Evolutionary conservation across 2,797 vertebrate genomes (phyloP).

Genomic region (Onychomys torridus): DNA sequence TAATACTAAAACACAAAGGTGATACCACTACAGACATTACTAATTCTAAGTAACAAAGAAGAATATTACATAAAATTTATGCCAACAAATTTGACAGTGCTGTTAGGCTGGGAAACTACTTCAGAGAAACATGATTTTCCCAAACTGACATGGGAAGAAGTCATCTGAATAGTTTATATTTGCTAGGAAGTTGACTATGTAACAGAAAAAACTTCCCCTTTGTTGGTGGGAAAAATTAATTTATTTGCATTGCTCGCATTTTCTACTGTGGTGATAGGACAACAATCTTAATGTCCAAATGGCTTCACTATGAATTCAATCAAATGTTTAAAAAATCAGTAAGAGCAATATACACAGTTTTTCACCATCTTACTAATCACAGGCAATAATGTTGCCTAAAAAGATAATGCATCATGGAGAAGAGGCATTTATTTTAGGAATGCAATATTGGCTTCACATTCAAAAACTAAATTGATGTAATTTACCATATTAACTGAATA

Average conservation of each 20-base stretch:
- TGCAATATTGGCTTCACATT: slow-evolving; percentile 22
- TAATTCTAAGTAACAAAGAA: not conserved
- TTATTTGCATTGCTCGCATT: not conserved
- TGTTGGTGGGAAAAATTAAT: not conserved
- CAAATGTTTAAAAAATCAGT: slow-evolving; percentile 35
- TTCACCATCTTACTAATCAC: slow-evolving; percentile 11
- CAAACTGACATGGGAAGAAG: not conserved
- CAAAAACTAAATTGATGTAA: slow-evolving; percentile 37
- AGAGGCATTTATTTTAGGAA: slow-evolving; percentile 51
- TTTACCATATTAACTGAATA: slow-evolving; percentile 53
- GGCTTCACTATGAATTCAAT: not conserved
- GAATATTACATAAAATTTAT: not conserved
- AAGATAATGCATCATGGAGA: not conserved
- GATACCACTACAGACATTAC: not conserved
- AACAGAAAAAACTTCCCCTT: slow-evolving; percentile 8
- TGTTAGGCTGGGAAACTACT: not conserved
- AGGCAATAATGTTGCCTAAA: slow-evolving; percentile 7
- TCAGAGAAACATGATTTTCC: not conserved
- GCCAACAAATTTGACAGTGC: not conserved
- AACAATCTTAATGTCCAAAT: not conserved
- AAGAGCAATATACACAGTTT: not conserved
- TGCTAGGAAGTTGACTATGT: not conserved
- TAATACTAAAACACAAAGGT: not conserved
- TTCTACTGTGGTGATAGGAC: not conserved
- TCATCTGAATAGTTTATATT: not conserved